Conservation (phyloP, 2,797 vertebrate genomes). For the Hippocampus kuda region DNA sequence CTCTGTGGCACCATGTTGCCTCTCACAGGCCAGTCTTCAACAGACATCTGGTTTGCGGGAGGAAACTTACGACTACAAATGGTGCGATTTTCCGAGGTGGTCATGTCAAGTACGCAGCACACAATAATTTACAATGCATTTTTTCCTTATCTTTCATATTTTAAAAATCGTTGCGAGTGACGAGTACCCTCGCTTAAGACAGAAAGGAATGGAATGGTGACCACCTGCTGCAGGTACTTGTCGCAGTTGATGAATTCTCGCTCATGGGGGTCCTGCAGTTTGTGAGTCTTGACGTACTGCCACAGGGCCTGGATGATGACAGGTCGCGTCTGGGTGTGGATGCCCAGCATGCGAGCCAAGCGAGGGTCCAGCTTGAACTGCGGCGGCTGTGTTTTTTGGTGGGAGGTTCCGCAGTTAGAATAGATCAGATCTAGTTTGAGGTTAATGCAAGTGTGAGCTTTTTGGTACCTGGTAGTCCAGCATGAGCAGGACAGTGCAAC, state of each 20-base stretch:
- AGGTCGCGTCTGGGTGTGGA: conserved; percentile 95
- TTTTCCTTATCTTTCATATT: too few relatives aligned
- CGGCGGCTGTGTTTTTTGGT: conserved; percentile 72
- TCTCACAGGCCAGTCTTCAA: too few relatives aligned
- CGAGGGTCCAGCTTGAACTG: conserved; percentile 98
- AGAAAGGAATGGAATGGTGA: neutral
- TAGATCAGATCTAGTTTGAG: neutral
- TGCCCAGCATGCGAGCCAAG: conserved; percentile 89
- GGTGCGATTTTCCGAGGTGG: too few relatives aligned
- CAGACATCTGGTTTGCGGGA: too few relatives aligned
- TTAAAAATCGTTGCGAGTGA: neutral
- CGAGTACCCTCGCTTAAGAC: neutral
- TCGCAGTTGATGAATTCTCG: conserved; percentile 97
- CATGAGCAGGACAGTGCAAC: conserved; percentile 97
- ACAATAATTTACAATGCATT: too few relatives aligned
- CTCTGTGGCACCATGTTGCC: too few relatives aligned
- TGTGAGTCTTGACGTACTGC: conserved; percentile 99
- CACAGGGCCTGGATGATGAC: conserved; percentile 98
- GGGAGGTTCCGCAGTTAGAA: neutral
- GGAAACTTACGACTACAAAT: too few relatives aligned
- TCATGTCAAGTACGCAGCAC: too few relatives aligned
- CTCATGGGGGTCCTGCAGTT: conserved; percentile 96
- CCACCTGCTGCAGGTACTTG: conserved; percentile 96
- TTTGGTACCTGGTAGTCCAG: conserved; percentile 89
- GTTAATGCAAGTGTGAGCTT: neutral